phyloP scores from a whole-genome alignment of 2,797 vertebrate genomes.

The Sitta carolinensis region DNA sequence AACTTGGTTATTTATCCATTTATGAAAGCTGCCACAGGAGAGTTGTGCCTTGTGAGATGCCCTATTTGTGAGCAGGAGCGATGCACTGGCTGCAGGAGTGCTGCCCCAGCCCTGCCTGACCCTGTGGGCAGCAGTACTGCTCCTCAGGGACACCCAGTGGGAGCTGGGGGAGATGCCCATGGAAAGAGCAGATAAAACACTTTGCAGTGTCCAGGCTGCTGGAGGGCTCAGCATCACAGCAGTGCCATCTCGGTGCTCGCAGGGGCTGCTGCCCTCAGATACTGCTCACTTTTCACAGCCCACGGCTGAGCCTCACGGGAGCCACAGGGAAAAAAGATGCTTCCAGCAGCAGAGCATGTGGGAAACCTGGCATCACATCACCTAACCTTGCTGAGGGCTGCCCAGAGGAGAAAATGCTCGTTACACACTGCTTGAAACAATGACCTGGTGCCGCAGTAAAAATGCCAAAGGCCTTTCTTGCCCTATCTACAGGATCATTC shows the following conservation, averaged over 20 bases:
- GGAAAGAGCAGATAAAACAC: neutral
- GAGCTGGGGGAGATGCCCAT: neutral
- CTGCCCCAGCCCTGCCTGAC: neutral
- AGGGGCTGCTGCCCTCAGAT: neutral
- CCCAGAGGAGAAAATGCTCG: neutral
- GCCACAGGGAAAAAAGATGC: neutral
- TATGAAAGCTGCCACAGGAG: neutral
- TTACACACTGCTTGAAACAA: neutral
- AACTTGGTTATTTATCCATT: neutral
- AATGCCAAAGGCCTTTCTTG: neutral
- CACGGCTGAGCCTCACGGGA: accelerated
- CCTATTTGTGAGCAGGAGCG: neutral
- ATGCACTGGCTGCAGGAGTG: neutral
- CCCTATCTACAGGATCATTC: neutral
- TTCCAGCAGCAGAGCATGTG: neutral
- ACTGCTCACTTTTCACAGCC: neutral
- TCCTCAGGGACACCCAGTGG: accelerated
- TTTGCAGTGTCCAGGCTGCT: accelerated
- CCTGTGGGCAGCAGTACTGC: neutral
- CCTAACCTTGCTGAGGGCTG: neutral
- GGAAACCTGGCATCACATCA: neutral
- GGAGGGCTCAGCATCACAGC: neutral
- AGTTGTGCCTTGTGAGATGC: neutral
- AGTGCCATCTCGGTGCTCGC: accelerated
- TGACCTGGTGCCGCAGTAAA: accelerated